Evolutionary conservation across 2,113 vertebrate genomes (phyloP).

Genomic region (Thalassoma bifasciatum): DNA sequence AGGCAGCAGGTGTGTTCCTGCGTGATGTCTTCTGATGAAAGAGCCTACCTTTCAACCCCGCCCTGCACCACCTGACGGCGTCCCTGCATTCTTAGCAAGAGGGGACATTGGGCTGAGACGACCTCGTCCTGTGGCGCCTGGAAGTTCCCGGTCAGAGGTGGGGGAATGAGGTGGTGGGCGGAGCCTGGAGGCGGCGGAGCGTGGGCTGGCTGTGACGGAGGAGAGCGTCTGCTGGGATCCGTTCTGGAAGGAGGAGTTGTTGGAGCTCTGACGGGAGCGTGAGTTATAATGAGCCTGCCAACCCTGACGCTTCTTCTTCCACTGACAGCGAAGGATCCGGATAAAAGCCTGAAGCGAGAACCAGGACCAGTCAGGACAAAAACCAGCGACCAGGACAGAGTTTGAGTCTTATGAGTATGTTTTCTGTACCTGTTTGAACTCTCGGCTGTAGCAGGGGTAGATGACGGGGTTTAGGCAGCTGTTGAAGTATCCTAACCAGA

Average conservation of each 20-base stretch:
- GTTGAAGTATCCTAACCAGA: slow-evolving; percentile 78
- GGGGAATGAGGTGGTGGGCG: slow-evolving; percentile 27
- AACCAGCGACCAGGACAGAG: not conserved
- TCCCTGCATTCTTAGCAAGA: not conserved
- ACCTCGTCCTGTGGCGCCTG: not conserved
- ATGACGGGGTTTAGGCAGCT: slow-evolving; percentile 78
- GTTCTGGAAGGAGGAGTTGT: slow-evolving; percentile 59
- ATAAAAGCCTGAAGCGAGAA: slow-evolving; percentile 62
- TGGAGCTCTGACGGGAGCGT: slow-evolving; percentile 57
- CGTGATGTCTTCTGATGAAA: not conserved
- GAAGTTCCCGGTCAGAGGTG: slow-evolving; percentile 7
- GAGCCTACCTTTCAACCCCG: not conserved
- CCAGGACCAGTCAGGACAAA: not conserved
- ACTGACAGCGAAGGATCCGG: slow-evolving; percentile 69
- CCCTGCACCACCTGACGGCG: not conserved
- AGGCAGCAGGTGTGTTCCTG: too few species aligned
- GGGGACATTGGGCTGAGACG: not conserved
- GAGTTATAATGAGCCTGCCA: slow-evolving; percentile 66
- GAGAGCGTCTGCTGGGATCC: slow-evolving; percentile 70
- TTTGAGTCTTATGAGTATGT: not conserved
- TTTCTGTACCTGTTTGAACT: slow-evolving; percentile 72
- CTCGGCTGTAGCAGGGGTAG: slow-evolving; percentile 75
- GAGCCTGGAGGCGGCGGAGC: slow-evolving; percentile 36
- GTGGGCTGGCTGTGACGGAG: slow-evolving; percentile 52
- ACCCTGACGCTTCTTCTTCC: slow-evolving; percentile 61